phyloP scores from a whole-genome alignment of 1,140 invertebrate species.

The Drosophila triauraria region DNA sequence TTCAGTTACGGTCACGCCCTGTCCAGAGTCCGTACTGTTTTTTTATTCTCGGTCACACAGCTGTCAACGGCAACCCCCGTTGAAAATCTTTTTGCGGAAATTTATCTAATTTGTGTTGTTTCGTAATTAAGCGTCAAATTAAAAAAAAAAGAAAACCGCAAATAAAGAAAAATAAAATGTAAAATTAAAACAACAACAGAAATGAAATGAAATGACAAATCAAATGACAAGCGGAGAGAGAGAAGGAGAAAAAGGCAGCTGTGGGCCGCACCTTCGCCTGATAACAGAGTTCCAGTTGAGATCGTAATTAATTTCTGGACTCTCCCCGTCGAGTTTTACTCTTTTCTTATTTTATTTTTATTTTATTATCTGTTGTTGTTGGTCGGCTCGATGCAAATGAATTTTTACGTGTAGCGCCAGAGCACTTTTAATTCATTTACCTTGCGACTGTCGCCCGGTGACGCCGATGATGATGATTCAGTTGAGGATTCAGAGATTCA shows the following conservation, averaged over 20 bases:
- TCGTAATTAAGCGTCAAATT: conserved; percentile 47
- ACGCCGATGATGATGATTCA: conserved; percentile 52
- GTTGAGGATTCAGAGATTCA: conserved; percentile 34
- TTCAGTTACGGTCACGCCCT: conserved; percentile 30
- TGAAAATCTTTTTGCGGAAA: conserved; percentile 35
- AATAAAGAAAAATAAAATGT: conserved; percentile 8
- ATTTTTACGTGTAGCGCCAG: conserved; percentile 53
- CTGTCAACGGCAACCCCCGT: conserved; percentile 25
- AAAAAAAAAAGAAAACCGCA: conserved; percentile 21
- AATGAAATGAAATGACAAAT: conserved; percentile 44
- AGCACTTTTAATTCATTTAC: conserved; percentile 62
- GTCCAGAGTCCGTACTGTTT: not conserved
- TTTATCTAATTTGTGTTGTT: conserved; percentile 51
- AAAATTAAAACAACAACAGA: conserved; percentile 28
- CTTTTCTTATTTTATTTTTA: conserved; percentile 7
- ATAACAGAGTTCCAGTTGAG: conserved; percentile 57
- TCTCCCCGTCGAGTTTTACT: conserved; percentile 5
- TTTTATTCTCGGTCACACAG: conserved; percentile 20
- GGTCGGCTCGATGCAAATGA: conserved; percentile 69
- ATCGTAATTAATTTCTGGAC: conserved; percentile 74
- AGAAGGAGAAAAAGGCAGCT: conserved; percentile 11
- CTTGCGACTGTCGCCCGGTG: conserved; percentile 30
- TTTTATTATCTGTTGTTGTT: conserved; percentile 18
- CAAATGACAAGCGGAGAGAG: conserved; percentile 24
- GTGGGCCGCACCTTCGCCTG: conserved; percentile 56